Percentiles rank a stretch among this genome's conserved stretches.
Conservation (phyloP, 2,797 vertebrate species). For the Geotrypetes seraphini region DNA sequence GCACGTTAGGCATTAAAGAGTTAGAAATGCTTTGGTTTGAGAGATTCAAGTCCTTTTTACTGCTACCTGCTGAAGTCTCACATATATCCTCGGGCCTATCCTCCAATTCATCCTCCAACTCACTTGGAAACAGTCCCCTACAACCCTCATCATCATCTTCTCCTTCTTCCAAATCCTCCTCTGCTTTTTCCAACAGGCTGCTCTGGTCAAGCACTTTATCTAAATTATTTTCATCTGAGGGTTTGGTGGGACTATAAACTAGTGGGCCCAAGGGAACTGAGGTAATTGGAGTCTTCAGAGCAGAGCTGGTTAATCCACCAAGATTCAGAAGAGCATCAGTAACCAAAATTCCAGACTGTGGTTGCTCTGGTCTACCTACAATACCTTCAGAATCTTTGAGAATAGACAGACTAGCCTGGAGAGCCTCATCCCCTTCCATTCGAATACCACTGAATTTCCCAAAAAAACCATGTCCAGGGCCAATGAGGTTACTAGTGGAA, state of each 20-base stretch:
- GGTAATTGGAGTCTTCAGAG: conserved; percentile 76
- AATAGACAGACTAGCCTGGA: conserved; percentile 46
- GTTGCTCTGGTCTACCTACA: conserved; percentile 34
- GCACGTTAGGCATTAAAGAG: conserved; percentile 98
- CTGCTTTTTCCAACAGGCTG: conserved; percentile 50
- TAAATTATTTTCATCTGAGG: conserved; percentile 63
- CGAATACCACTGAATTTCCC: conserved; percentile 97
- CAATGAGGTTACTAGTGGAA: conserved; percentile 80
- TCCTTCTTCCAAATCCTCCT: conserved; percentile 66
- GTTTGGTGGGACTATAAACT: conserved; percentile 80
- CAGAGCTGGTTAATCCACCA: conserved; percentile 75
- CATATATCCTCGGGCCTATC: conserved; percentile 67
- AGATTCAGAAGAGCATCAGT: conserved; percentile 76
- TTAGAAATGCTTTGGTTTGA: conserved; percentile 99
- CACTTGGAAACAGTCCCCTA: conserved; percentile 74
- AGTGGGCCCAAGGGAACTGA: conserved; percentile 73
- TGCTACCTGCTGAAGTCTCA: conserved; percentile 72
- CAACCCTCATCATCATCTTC: conserved; percentile 66
- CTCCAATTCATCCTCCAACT: conserved; percentile 84
- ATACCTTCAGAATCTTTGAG: conserved; percentile 57
- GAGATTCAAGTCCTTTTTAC: conserved; percentile 87
- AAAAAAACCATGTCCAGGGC: conserved; percentile 96
- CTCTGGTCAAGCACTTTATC: conserved; percentile 41
- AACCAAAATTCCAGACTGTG: conserved; percentile 60
- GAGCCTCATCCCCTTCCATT: conserved; percentile 77